phyloP scores from a whole-genome alignment of 1,140 invertebrate species.

The Drosophila equinoxialis region DNA sequence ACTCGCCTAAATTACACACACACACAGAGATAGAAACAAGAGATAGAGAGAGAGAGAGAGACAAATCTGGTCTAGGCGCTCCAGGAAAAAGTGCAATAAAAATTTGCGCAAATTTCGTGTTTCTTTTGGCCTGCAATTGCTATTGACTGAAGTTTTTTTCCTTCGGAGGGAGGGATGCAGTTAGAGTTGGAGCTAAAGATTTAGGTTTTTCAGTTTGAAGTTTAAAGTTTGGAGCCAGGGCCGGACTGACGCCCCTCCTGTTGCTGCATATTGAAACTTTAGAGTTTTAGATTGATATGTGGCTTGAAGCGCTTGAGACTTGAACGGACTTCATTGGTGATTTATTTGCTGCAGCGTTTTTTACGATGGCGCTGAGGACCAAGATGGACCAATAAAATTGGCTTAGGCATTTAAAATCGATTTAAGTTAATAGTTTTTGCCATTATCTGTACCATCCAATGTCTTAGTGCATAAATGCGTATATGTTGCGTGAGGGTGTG shows the following conservation, averaged over 20 bases:
- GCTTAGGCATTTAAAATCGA: conserved; percentile 70
- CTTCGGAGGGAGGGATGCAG: neutral
- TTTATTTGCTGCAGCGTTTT: conserved; percentile 68
- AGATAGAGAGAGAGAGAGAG: conserved; percentile 3
- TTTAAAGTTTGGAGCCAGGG: neutral
- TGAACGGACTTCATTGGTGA: conserved; percentile 49
- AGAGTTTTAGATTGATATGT: conserved; percentile 65
- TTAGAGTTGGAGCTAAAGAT: neutral
- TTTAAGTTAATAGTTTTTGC: conserved; percentile 70
- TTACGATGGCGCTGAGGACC: conserved; percentile 67
- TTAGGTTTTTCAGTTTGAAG: neutral
- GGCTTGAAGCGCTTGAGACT: conserved; percentile 5
- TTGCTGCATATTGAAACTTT: conserved; percentile 66
- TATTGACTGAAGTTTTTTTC: conserved; percentile 56
- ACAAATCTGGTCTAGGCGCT: conserved; percentile 57
- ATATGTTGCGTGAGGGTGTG: neutral
- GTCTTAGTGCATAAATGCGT: neutral
- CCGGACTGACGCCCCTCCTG: conserved; percentile 63
- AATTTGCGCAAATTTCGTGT: conserved; percentile 81
- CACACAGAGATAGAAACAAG: conserved; percentile 11
- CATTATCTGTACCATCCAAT: conserved; percentile 49
- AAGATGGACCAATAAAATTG: conserved; percentile 28
- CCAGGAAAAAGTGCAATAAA: conserved; percentile 78
- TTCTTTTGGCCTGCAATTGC: conserved; percentile 78
- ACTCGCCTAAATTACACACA: conserved; percentile 75